Evolutionary conservation across 2,113 vertebrate genomes (phyloP), one percentile per base, ranked within the genome.

Genomic region (Hoplias malabaricus): DNA sequence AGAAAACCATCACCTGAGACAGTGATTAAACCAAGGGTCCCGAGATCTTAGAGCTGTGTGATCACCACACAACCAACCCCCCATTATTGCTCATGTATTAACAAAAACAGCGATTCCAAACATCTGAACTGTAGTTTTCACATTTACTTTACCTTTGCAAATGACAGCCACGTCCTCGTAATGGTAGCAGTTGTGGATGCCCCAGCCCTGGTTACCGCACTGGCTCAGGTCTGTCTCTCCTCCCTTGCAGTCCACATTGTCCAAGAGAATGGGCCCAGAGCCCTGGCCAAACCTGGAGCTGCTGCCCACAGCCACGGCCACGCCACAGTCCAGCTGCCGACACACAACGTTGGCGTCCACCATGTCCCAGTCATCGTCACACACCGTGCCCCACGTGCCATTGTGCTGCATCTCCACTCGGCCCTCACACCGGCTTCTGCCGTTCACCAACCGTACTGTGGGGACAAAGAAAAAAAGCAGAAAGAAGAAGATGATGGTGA

Each of bases 141-240:
- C 16, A 2, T 9, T 53, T 19, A 9, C 9, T 2, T 86, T 90
- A 98, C 98, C 98, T 0, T 90, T 92, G 75, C 98, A 99, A 23
- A 91, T 87, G 6, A 98, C 91, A 0, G 93, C 95, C 87, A 98
- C 97, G 0, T 99, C 98, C 86, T 99, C 98, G 0, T 96, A 98
- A 93, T 99, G 98, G 88, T 98, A 97, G 85, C 97, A 99, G 90
- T 99, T 99, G 88, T 98, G 96, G 84, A 97, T 67, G 9, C 95
- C 96, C 98, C 96, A 98, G 74, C 95, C 96, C 0, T 92, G 94
- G 89, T 92, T 98, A 65, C 88, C 86, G 31, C 97, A 99, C 80
- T 96, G 91, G 27, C 94, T 93, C 76, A 99, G 84, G 2, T 94
- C 88, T 0, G 73, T 80, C 87, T 99, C 98, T 59, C 78, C 81